phyloP scores from a whole-genome alignment of 2,113 vertebrate genomes.

The Protobothrops mucrosquamatus region DNA sequence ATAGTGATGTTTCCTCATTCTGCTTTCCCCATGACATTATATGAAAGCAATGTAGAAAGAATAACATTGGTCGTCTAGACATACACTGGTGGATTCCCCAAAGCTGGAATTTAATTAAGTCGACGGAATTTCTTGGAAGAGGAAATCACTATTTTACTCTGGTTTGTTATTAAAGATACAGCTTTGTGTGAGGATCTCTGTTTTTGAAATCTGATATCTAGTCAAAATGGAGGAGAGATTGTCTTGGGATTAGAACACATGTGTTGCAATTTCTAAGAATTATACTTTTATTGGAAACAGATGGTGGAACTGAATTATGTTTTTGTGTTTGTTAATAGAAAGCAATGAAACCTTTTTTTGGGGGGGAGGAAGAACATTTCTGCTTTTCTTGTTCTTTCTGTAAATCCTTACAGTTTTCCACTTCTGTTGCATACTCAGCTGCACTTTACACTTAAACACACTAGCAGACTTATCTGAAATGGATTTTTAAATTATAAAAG shows the following conservation, averaged over 20 bases:
- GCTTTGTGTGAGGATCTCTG: neutral
- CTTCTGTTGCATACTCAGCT: neutral
- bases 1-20: neutral
- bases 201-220: slow-evolving; percentile 2
- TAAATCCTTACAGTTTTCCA: neutral
- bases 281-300: neutral
- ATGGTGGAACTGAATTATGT: neutral
- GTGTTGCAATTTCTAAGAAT: slow-evolving; percentile 10
- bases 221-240: neutral
- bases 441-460: neutral
- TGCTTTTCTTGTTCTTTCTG: neutral
- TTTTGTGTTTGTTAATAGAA: neutral
- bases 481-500: neutral
- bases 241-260: neutral
- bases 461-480: neutral
- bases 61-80: slow-evolving; percentile 13
- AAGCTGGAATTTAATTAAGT: slow-evolving; percentile 30
- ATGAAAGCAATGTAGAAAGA: slow-evolving; percentile 15
- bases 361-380: neutral
- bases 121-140: slow-evolving; percentile 7
- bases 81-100: slow-evolving; percentile 7
- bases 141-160: slow-evolving; percentile 8
- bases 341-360: neutral
- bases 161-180: slow-evolving; percentile 18
- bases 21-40: slow-evolving; percentile 1